Evolutionary conservation across 2,797 vertebrate genomes (phyloP).

Genomic region (Melanotaenia boesemani): DNA sequence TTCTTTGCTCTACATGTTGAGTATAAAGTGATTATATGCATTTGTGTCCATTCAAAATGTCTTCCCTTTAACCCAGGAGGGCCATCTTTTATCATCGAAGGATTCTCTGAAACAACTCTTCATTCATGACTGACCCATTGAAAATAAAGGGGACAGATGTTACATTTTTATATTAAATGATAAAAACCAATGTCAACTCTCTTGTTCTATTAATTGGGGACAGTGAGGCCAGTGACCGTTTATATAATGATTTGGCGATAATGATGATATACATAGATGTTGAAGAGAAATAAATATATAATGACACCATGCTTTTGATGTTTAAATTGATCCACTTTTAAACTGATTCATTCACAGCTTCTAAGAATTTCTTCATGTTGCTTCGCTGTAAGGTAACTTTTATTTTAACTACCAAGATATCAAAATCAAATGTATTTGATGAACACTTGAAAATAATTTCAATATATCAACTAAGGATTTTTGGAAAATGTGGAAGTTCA

Average conservation of each 20-base stretch:
- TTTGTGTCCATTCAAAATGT: conserved; percentile 52
- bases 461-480: not conserved
- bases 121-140: conserved; percentile 1
- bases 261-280: not conserved
- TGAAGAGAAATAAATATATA: not conserved
- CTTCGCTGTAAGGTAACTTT: not conserved
- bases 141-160: not conserved
- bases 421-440: conserved; percentile 9
- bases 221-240: not conserved
- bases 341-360: not conserved
- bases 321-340: not conserved
- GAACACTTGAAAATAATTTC: conserved; percentile 5
- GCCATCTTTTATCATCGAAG: conserved; percentile 19
- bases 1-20: conserved; percentile 65
- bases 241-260: not conserved
- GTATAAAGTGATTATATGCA: conserved; percentile 78
- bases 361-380: not conserved
- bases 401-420: conserved; percentile 7
- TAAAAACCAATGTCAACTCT: not conserved
- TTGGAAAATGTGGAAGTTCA: no score
- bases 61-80: conserved; percentile 4
- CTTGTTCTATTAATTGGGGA: not conserved
- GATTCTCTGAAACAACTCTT: conserved; percentile 17
- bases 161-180: not conserved
- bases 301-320: not conserved